Base-by-base conservation (phyloP, 2,113 vertebrate species). In the Eulemur macaco region DNA sequence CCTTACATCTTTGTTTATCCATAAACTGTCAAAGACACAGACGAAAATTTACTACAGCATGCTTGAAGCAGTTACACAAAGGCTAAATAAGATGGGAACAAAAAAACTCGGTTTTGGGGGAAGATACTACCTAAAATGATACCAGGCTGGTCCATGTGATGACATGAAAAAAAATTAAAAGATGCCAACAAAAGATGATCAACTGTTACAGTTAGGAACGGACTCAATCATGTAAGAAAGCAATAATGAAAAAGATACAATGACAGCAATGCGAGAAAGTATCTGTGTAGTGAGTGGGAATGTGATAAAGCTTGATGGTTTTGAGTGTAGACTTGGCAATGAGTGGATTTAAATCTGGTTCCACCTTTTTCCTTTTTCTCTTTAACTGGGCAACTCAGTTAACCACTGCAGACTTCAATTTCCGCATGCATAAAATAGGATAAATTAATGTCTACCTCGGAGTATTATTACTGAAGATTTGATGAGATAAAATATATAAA, bases 1-100 rank as follows among this genome's bases (percentile, higher is more conserved):
- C 27, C n/a, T 94, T 52, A 63, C 58, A 89, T 93, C 83, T 97
- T 84, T 97, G 68, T 97, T 73, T 81, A 86, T 76, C 82, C 63
- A 93, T 91, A 74, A 96, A 94, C 66, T 89, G 87, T 96, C 89
- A 82, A 31, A 80, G 56, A 86, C 52, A 76, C 71, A 85, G 86
- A 77, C 39, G 66, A 89, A 94, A 85, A 87, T 85, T 63, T 60
- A 89, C 58, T 17, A 71, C 71, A 71, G n/a, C 29, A 0, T n/a
- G 39, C 86, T 84, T 14, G 8, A 78, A 91, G 82, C 34, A 12
- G 60, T 68, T 39, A 8, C 4, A 73, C 4, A 13, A 81, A 86
- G 68, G 69, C 58, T 86, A 64, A 42, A 23, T 17, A 42, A 86
- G 71, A 58, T 5, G 0, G 6, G n/a, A 68, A 52, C 63, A 86